Percentiles rank a stretch among this genome's conserved stretches.
Conservation (phyloP, 2,797 vertebrate species). For the Coilia nasus region DNA sequence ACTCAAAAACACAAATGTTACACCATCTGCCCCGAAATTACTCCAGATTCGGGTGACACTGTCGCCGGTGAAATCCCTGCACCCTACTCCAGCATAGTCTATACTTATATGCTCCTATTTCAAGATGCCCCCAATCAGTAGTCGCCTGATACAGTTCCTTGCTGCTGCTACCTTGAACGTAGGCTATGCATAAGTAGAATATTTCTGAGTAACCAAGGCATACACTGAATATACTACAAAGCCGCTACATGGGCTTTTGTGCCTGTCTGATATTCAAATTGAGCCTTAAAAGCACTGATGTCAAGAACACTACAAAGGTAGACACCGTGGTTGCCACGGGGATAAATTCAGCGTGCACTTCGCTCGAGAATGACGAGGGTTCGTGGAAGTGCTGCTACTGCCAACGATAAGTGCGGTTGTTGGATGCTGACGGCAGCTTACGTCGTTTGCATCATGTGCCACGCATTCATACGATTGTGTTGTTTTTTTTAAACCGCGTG, state of each 20-base stretch:
- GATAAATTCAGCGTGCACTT: neutral
- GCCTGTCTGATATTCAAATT: neutral
- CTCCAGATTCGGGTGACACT: neutral
- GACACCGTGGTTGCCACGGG: neutral
- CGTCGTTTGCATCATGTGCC: slow-evolving; percentile 16
- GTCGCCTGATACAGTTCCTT: neutral
- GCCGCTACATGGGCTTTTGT: neutral
- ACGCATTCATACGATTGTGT: neutral
- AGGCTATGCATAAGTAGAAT: neutral
- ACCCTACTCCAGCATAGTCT: neutral
- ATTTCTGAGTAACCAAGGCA: neutral
- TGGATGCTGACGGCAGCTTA: neutral
- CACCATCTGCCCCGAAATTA: slow-evolving; percentile 18
- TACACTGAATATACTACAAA: neutral
- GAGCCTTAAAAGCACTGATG: neutral
- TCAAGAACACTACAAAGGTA: neutral
- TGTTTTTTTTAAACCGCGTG: neutral
- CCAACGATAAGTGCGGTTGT: neutral
- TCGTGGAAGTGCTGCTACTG: neutral
- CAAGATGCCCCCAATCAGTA: neutral
- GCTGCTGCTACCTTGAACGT: neutral
- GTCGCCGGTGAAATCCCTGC: neutral
- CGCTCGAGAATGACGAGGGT: neutral
- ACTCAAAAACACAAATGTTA: slow-evolving; percentile 22
- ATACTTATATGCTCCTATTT: neutral